These are phyloP conservation scores for Lamprotornis superbus DNA, from an alignment of 2,113 vertebrate genomes.

Conservation along the genomic window DNA sequence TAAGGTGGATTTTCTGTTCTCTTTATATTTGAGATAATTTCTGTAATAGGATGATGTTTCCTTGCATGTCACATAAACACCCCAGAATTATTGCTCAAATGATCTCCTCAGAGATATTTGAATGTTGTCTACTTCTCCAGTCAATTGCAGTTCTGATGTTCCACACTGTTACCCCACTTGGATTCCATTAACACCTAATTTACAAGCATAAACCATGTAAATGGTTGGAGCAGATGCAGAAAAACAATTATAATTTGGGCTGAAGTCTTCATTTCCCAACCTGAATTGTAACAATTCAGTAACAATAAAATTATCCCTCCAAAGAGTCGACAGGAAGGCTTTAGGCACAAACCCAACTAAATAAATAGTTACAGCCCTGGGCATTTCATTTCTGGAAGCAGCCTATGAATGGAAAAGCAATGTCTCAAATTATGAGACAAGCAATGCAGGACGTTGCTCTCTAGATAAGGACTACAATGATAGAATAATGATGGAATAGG, in stretches of 20 bases:
- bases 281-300: not conserved
- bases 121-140: conserved; percentile 37
- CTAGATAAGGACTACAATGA: not conserved
- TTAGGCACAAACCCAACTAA: not conserved
- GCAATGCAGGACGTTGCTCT: not conserved
- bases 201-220: conserved; percentile 68
- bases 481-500: not conserved
- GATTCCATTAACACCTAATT: conserved; percentile 74
- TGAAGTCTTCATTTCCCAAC: conserved; percentile 64
- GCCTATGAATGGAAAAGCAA: not conserved
- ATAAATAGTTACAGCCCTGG: not conserved
- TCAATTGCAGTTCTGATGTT: conserved; percentile 58
- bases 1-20: not conserved
- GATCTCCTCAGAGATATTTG: conserved; percentile 42
- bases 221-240: conserved; percentile 64
- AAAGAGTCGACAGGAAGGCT: not conserved
- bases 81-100: not conserved
- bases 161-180: conserved; percentile 67
- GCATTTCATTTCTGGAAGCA: not conserved
- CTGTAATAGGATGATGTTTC: not conserved
- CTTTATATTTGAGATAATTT: not conserved
- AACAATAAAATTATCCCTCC: conserved; percentile 50
- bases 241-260: conserved; percentile 69
- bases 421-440: not conserved
- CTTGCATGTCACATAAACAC: not conserved